Evolutionary conservation across 2,113 vertebrate genomes (phyloP), one percentile per base, ranked within the genome.

Genomic region (Hypocryptadius cinnamomeus): DNA sequence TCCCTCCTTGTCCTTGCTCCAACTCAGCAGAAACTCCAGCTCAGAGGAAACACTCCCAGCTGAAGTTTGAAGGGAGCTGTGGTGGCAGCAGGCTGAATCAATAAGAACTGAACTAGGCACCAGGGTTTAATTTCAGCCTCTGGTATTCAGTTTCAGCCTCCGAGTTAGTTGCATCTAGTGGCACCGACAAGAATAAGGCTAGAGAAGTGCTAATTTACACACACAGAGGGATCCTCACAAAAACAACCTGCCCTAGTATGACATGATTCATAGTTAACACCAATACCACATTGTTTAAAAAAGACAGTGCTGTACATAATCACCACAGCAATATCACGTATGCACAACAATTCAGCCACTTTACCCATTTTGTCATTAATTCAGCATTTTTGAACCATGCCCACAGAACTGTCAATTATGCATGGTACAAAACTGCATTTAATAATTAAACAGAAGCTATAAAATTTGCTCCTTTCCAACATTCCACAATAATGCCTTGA

Each of bases 41-140:
- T 73, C 1, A 0, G 44, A 79, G 20, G n/a, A 74, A 70, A 60
- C 0, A 0, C 48, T 33, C 17, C 53, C 3, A 0, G 64, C 30
- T 64, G 68, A 73, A 74, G 72, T 63, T 79, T 69, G n/a, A 64
- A 84, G 12, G 2, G 35, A 69, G 59, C 63, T 21, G 42, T 22
- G 51, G 51, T 22, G 21, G 74, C 72, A 82, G 61, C 28, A 74
- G 73, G 37, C 68, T 74, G 81, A 72, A 91, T 85, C 87, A 72
- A 39, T 81, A 83, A 87, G 88, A 77, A 48, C 82, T 51, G 48
- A 59, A 44, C 27, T 4, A 53, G 37, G 76, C 89, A 66, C 24
- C 30, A 47, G 91, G 47, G 47, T 95, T 93, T 80, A 85, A 96
- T 96, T 96, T 96, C 94, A 96, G 91, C 91, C 89, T 78, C 66